Evolutionary conservation across 2,113 vertebrate genomes (phyloP), one percentile per base, ranked within the genome.

Genomic region (Ondatra zibethicus): DNA sequence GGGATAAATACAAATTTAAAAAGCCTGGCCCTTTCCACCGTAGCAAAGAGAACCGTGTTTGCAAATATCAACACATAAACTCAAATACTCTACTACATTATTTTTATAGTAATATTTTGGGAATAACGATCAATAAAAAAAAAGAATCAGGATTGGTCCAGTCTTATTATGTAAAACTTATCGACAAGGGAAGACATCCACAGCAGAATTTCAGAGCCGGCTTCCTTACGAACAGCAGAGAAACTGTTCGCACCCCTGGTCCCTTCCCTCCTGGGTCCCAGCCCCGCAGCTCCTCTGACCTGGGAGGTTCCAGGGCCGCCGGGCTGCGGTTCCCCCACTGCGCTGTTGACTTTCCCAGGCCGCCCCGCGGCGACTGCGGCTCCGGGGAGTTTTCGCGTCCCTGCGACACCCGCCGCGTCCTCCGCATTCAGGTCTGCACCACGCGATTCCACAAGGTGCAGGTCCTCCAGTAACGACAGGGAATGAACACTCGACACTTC

Each of bases 391-490:
- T 68, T 68, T 68, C 66, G 13, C 4, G 31, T 68, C 66, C 13
- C 13, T 1, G 29, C 4, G 31, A 66, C 29, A 5, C 33, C 14
- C 2, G 68, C 68, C 33, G 33, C 7, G 68, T 19, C 68, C 68
- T n/a, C 68, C 68, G 68, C 14, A 19, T 17, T n/a, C 70, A 21
- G 70, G 3, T 72, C 17, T n/a, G 70, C 70, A 72, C 36, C 17
- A 4, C 70, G 0, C 17, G 17, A 6, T n/a, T 72, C 70, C 36
- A 7, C 36, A n/a, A 36, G 1, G 36, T n/a, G 70, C 70, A n/a
- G 36, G 17, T 0, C 36, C 36, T 17, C 2, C 17, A 21, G 70
- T 8, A 21, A 7, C 16, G 7, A n/a, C 36, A n/a, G 3, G 33
- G 33, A n/a, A n/a, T 21, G 36, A 36, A 25, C 7, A n/a, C 16